These are phyloP conservation scores for Seriola rivoliana DNA, from an alignment of 2,113 vertebrate species.

Conservation along the genomic window DNA sequence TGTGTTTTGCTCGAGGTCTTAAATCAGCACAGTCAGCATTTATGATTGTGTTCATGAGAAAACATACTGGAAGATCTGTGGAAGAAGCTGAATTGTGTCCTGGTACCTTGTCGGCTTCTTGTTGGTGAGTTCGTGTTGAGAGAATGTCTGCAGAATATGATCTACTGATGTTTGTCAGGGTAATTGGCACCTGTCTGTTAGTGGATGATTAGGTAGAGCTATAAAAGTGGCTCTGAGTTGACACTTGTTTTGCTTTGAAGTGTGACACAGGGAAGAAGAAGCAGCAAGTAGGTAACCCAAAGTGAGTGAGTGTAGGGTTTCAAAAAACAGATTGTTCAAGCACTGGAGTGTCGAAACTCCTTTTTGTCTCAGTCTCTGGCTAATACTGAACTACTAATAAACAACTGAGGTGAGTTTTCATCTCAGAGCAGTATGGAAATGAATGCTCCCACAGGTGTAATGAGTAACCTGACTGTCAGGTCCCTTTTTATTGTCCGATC, in stretches of 20 bases:
- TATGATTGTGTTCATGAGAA: conserved; percentile 7
- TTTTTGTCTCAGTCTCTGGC: neutral
- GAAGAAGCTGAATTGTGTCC: neutral
- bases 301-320: neutral
- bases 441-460: conserved; percentile 72
- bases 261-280: neutral
- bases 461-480: conserved; percentile 72
- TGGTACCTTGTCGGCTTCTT: neutral
- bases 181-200: conserved; percentile 39
- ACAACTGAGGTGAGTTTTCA: neutral
- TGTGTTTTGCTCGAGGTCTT: neutral
- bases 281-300: neutral
- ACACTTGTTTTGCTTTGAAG: conserved; percentile 29
- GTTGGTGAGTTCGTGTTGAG: conserved; percentile 4
- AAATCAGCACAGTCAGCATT: neutral
- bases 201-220: conserved; percentile 17
- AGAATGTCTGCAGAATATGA: conserved; percentile 21
- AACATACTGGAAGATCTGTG: neutral
- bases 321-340: neutral
- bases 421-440: conserved; percentile 26
- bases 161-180: conserved; percentile 18
- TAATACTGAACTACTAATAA: neutral
- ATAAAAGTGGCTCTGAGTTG: conserved; percentile 21
- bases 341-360: neutral
- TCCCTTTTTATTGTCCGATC: conserved; percentile 51